Base-by-base conservation (phyloP, 2,888 invertebrate genomes). In the Cylindroiulus punctatus region DNA sequence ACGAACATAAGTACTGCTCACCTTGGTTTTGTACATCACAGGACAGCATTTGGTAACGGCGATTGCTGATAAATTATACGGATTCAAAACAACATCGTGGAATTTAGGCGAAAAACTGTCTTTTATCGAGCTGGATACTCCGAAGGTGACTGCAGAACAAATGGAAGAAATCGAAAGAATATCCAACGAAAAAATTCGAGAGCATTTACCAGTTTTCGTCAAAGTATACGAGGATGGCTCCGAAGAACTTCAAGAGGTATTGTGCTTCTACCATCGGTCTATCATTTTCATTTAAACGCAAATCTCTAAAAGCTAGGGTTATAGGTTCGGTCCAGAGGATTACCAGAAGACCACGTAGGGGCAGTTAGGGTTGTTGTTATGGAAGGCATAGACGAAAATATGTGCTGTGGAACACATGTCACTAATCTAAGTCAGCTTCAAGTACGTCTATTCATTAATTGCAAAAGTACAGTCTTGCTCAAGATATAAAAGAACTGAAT, bases 351-450 rank as follows among this genome's bases (percentile, higher is more conserved):
- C 90, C 95, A 95, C 88, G 93, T 93, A 88, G 95, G 95, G 0
- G 93, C 94, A 36, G 94, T 96, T 19, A 92, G 97, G 85, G 94
- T 97, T 2, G 93, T 97, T 52, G 93, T 93, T 85, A 97, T 97
- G 87, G 94, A 94, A 52, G 93, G 93, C 30, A 91, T 96, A 83
- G 96, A 97, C 88, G 93, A 93, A 87, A 96, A 96, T 89, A 94
- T 96, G 93, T 97, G 97, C 90, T 97, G 97, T 91, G 97, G 97
- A 0, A 97, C 97, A 0, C 97, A 97, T 90, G 96, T 97, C 0
- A 92, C 93, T 5, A 96, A 95, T 90, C 91, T 96, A 44, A 93
- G 94, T 47, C 92, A 93, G 88, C 89, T 92, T 65, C 91, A 93
- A 90, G 92, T 92, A 88, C 86, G 85, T 86, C 40, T 32, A 42